Percentiles rank a stretch among this genome's conserved stretches.
phyloP scores from a whole-genome alignment of 2,797 vertebrate genomes.

The Crocidura indochinensis region DNA sequence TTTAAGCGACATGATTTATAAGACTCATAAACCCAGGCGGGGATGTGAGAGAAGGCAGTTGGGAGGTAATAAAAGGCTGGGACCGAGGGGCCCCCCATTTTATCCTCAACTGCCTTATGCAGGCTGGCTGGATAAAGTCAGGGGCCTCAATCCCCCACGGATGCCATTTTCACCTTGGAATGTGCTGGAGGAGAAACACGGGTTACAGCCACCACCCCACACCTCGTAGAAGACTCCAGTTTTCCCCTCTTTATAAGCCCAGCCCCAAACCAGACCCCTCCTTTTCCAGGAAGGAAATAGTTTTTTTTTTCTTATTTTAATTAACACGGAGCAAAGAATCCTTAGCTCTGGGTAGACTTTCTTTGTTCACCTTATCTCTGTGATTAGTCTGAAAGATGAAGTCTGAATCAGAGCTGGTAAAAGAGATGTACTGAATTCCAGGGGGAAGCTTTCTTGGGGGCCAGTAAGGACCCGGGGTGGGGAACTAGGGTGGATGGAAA shows the following conservation, averaged over 20 bases:
- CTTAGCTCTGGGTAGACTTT: constrained; percentile 50
- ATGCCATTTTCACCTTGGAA: no score
- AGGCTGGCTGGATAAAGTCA: no score
- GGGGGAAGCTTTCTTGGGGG: no score
- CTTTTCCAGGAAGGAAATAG: background rate
- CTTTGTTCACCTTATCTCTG: constrained; percentile 67
- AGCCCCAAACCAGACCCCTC: background rate
- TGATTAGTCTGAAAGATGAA: background rate
- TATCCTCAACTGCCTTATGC: no score
- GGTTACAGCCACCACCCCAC: background rate
- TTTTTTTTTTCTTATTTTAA: background rate
- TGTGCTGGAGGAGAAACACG: background rate
- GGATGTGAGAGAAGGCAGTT: constrained; percentile 60
- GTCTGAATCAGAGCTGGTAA: no score
- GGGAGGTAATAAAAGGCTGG: background rate
- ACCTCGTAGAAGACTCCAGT: background rate
- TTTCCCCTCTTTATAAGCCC: background rate
- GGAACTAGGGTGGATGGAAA: no score
- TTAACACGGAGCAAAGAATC: constrained; percentile 14
- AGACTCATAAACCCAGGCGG: constrained; percentile 75
- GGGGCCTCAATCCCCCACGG: no score
- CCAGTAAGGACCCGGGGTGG: no score
- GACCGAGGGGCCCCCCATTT: no score
- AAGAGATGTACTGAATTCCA: no score
- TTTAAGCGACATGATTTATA: constrained; percentile 80